phyloP scores from a whole-genome alignment of 1,140 invertebrate genomes.

The Habropoda laboriosa region DNA sequence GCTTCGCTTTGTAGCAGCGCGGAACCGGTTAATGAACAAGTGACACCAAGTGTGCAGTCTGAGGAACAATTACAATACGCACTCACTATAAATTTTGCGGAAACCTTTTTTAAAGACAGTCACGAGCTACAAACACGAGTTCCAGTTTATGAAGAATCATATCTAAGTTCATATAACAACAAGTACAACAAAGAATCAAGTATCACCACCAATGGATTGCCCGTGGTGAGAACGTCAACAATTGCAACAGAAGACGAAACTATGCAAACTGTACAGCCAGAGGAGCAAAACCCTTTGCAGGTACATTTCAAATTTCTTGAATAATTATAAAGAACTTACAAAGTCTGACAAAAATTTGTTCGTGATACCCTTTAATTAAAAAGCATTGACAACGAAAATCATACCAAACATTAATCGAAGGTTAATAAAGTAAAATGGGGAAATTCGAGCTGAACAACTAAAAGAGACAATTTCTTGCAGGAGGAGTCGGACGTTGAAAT shows the following conservation, averaged over 20 bases:
- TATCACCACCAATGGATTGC: background rate
- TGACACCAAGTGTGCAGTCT: slow-evolving; percentile 62
- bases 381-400: background rate
- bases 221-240: background rate
- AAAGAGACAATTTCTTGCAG: background rate
- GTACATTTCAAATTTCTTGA: background rate
- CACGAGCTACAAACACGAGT: slow-evolving; percentile 83
- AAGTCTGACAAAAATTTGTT: too few relatives aligned
- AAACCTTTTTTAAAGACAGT: slow-evolving; percentile 78
- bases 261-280: background rate
- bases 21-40: slow-evolving; percentile 56
- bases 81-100: background rate
- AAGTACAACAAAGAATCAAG: slow-evolving; percentile 18
- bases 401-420: background rate
- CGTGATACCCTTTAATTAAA: too few relatives aligned
- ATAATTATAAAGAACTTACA: background rate
- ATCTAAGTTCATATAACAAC: too few relatives aligned
- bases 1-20: slow-evolving; percentile 72
- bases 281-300: background rate
- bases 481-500: background rate
- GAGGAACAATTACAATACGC: slow-evolving; percentile 8
- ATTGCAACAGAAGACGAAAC: background rate
- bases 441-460: background rate
- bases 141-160: slow-evolving; percentile 80
- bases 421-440: background rate